Evolutionary conservation across 2,113 vertebrate genomes (phyloP), one percentile per base, ranked within the genome.

Genomic region (Rana temporaria): DNA sequence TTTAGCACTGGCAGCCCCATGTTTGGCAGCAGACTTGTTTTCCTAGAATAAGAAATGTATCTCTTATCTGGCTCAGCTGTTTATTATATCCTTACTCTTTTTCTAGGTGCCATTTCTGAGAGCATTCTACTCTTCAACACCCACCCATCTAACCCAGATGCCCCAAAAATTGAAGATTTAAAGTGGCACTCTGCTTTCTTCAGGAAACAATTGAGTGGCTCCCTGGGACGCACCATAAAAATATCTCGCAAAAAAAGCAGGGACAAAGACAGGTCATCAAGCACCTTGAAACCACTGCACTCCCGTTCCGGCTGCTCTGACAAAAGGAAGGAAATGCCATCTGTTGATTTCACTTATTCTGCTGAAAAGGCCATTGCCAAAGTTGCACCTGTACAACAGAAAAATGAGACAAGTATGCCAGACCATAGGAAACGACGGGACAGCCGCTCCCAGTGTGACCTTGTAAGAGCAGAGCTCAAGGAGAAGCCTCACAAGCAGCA

Each of bases 131-230:
- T 95, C 85, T 94, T 94, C 82, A 93, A 93, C 38, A 93, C 92
- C 63, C 88, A 91, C 0, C 90, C 94, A 0, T 84, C 93, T 87
- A 89, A 91, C 56, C 91, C 92, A 11, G 90, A 86, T 0, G 90
- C 87, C 57, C 92, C 92, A n/a, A 91, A 92, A 85, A 90, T 94
- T 3, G 90, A 93, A 87, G 92, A 94, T 74, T 77, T 94, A 67
- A 94, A 90, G 84, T 93, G 92, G 90, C 91, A 92, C 78, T 95
- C 93, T 0, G 93, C 90, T 0, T 93, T 95, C 93, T 85, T 95
- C 89, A 85, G 93, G 91, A 90, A 95, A 76, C 92, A 92, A 30
- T 92, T 95, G 91, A 92, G 93, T 24, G 88, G 90, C 1, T 92
- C 92, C 1, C 85, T 94, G 75, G 89, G 76, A 6, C 89, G 0